Conservation (phyloP, 2,888 invertebrate species). For the Ennomos fuscantarius region DNA sequence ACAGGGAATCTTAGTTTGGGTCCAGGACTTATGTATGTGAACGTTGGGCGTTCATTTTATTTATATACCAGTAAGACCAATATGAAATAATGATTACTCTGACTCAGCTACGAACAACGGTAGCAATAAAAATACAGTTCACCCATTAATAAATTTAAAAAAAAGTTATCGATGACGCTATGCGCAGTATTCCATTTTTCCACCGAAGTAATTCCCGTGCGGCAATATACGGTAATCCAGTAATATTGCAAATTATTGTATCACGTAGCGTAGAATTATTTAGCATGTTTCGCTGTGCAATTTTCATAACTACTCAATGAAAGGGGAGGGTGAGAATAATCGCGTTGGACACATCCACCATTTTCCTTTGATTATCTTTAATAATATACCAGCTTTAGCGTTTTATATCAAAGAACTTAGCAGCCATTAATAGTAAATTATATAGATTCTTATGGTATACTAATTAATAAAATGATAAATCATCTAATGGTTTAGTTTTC, state of each 20-base stretch:
- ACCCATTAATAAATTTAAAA: conserved; percentile 31
- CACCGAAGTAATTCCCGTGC: conserved; percentile 45
- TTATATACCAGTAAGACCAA: too few species aligned
- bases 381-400: background rate
- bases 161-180: conserved; percentile 25
- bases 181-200: conserved; percentile 34
- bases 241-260: conserved; percentile 55
- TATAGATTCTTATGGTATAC: too few species aligned
- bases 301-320: conserved; percentile 60
- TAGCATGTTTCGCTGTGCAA: conserved; percentile 51
- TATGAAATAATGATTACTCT: too few species aligned
- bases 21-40: too few species aligned
- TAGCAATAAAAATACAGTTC: background rate
- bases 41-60: too few species aligned
- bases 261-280: conserved; percentile 55
- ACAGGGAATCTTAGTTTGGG: too few species aligned
- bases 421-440: background rate
- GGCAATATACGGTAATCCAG: conserved; percentile 31
- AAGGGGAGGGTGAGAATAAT: conserved; percentile 37
- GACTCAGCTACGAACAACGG: background rate
- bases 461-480: too few species aligned
- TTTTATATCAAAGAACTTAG: conserved; percentile 1
- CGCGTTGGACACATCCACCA: conserved; percentile 1
- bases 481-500: too few species aligned
- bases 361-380: conserved; percentile 10